These are phyloP conservation scores for Mus musculus DNA, from an alignment of 2,113 vertebrate genomes.

Conservation along the genomic window GRCm39 chr5:148843001-148843500, in stretches of 20 bases:
- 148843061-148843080: neutral
- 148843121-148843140: neutral
- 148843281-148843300: too few species aligned
- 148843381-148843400: neutral
- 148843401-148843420: neutral
- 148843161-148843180: neutral
- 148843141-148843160: neutral
- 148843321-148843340: neutral
- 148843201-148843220: neutral
- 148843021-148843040: neutral
- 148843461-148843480: neutral
- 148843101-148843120: neutral
- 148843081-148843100: too few species aligned
- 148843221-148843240: neutral
- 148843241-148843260: neutral
- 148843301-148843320: neutral
- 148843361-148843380: neutral
- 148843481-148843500: neutral
- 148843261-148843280: neutral
- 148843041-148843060: neutral
- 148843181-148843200: neutral
- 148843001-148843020: slow-evolving; percentile 30
- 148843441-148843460: neutral
- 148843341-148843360: neutral
- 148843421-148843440: neutral